Percentiles rank a stretch among this genome's conserved stretches.
These are phyloP conservation scores for Anabas testudineus DNA, from an alignment of 2,797 vertebrate genomes.

Conservation along the genomic window DNA sequence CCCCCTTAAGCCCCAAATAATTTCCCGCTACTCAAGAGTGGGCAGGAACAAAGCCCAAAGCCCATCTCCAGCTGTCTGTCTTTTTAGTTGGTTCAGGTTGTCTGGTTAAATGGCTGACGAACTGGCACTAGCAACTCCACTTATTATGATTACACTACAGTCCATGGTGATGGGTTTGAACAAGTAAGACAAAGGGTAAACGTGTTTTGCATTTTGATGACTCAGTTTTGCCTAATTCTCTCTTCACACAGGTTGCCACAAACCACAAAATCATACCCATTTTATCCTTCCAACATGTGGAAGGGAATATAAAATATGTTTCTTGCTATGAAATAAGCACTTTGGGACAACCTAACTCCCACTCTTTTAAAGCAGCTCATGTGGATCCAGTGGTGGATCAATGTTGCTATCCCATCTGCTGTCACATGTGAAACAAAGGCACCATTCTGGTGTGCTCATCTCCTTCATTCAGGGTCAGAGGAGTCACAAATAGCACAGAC, in stretches of 20 bases:
- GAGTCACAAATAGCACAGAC: constrained; percentile 58
- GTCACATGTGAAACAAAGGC: constrained; percentile 56
- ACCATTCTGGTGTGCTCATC: constrained; percentile 45
- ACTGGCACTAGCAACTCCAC: not conserved
- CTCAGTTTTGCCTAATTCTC: not conserved
- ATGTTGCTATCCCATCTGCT: constrained; percentile 54
- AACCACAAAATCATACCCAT: not conserved
- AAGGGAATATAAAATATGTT: not conserved
- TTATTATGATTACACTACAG: not conserved
- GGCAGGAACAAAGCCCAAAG: constrained; percentile 57
- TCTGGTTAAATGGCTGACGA: constrained; percentile 21
- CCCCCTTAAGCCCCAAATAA: constrained; percentile 7
- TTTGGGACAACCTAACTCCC: constrained; percentile 10
- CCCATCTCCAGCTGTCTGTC: constrained; percentile 21
- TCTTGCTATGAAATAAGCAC: not conserved
- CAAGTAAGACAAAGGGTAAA: not conserved
- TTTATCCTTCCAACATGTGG: not conserved
- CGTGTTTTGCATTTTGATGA: not conserved
- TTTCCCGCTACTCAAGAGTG: constrained; percentile 47
- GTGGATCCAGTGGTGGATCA: constrained; percentile 12
- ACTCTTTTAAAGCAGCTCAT: constrained; percentile 10
- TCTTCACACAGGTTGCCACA: not conserved
- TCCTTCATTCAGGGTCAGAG: constrained; percentile 40
- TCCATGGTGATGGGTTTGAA: not conserved
- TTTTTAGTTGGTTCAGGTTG: constrained; percentile 14